These are phyloP conservation scores for Sapayoa aenigma DNA, from an alignment of 2,113 vertebrate species.

Conservation along the genomic window DNA sequence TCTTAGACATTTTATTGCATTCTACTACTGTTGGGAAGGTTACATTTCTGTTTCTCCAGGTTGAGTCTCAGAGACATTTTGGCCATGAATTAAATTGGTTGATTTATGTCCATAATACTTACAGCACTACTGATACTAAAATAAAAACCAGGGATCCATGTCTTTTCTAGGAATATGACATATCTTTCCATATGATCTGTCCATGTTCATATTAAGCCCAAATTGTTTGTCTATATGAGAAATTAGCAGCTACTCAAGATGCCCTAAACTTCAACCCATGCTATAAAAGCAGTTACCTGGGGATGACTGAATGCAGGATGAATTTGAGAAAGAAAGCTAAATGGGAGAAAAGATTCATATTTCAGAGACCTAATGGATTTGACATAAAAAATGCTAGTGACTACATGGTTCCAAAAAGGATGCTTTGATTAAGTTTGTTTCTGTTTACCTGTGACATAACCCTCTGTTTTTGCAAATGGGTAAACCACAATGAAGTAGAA, in stretches of 20 bases:
- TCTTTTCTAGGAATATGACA: neutral
- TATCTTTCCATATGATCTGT: neutral
- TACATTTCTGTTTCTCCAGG: neutral
- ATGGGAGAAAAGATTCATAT: neutral
- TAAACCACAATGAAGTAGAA: neutral
- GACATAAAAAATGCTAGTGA: neutral
- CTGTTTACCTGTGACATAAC: neutral
- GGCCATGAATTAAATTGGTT: neutral
- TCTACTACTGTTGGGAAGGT: neutral
- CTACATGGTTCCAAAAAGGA: neutral
- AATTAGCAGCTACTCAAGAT: neutral
- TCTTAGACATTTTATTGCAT: neutral
- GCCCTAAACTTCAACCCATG: neutral
- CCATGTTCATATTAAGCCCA: neutral
- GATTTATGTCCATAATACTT: neutral
- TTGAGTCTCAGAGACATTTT: neutral
- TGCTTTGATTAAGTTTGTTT: neutral
- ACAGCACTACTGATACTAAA: neutral
- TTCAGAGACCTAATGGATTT: neutral
- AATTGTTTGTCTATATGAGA: neutral
- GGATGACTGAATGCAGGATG: neutral
- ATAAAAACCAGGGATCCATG: neutral
- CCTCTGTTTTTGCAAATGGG: neutral
- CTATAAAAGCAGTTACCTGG: neutral
- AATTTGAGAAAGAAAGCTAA: neutral